phyloP scores from a whole-genome alignment of 2,797 vertebrate genomes.

The Phoxinus dragarum region DNA sequence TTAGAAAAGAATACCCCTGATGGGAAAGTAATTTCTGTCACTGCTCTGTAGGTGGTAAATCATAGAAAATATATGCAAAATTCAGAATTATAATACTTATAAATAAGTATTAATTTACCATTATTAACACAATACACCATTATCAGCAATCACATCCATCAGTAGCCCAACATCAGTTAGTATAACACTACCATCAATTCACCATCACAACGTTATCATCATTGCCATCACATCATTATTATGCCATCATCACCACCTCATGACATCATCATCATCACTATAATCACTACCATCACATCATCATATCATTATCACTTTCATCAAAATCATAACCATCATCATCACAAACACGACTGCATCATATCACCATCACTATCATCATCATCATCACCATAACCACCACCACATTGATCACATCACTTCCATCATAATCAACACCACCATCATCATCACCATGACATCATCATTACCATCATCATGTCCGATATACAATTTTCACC shows the following conservation, averaged over 20 bases:
- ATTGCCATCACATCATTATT: too few relatives aligned
- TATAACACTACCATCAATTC: not conserved
- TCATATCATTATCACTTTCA: not conserved
- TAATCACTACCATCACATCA: not conserved
- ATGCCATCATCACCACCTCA: not conserved
- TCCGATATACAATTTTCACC: not conserved
- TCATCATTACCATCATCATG: not conserved
- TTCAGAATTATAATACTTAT: too few relatives aligned
- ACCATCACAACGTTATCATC: not conserved
- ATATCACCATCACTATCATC: not conserved
- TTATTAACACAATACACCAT: not conserved
- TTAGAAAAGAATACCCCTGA: too few relatives aligned
- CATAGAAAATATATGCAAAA: too few relatives aligned
- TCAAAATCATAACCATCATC: not conserved
- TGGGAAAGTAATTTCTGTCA: too few relatives aligned
- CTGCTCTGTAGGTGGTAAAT: too few relatives aligned
- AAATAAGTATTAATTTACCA: too few relatives aligned
- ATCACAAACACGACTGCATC: not conserved
- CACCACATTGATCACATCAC: not conserved
- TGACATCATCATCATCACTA: too few relatives aligned
- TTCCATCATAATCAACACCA: not conserved
- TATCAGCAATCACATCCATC: not conserved
- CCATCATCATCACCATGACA: not conserved
- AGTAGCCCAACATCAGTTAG: not conserved
- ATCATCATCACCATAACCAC: not conserved